Conservation (phyloP, 92 coral and sea anemone genomes). For the Epizoanthus illoricatus region DNA sequence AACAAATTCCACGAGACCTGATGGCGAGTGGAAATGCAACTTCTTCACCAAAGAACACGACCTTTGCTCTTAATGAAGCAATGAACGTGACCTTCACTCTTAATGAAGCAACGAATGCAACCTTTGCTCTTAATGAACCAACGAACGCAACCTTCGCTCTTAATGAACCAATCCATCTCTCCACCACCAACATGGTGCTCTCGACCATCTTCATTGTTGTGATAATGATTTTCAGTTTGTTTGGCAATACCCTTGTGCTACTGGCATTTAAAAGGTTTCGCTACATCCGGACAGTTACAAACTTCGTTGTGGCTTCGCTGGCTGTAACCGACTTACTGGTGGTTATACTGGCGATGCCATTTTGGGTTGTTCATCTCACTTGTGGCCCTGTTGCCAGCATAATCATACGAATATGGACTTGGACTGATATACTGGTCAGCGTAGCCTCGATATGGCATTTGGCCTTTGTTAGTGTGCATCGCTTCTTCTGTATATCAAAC, state of each 20-base stretch:
- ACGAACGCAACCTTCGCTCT: not conserved
- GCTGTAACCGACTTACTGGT: constrained; percentile 83
- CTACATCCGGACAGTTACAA: constrained; percentile 77
- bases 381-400: constrained; percentile 59
- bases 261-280: constrained; percentile 73
- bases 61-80: too few relatives aligned
- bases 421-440: constrained; percentile 80
- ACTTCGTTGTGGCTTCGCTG: constrained; percentile 74
- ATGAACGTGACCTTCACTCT: too few relatives aligned
- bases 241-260: constrained; percentile 75
- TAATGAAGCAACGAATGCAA: not conserved
- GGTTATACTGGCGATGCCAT: constrained; percentile 79
- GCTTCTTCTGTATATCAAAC: constrained; percentile 83
- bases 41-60: too few relatives aligned
- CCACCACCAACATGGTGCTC: constrained; percentile 44
- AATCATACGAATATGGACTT: constrained; percentile 72
- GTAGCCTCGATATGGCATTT: constrained; percentile 86
- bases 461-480: constrained; percentile 83
- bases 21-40: too few relatives aligned
- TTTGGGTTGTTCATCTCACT: constrained; percentile 70
- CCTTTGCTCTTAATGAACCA: not conserved
- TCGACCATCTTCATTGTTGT: constrained; percentile 64
- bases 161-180: constrained; percentile 14
- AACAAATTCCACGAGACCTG: too few relatives aligned
- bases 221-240: constrained; percentile 65